These are phyloP conservation scores for Pachycephus smyrnensis DNA, from an alignment of 2,888 invertebrate genomes.

Conservation along the genomic window DNA sequence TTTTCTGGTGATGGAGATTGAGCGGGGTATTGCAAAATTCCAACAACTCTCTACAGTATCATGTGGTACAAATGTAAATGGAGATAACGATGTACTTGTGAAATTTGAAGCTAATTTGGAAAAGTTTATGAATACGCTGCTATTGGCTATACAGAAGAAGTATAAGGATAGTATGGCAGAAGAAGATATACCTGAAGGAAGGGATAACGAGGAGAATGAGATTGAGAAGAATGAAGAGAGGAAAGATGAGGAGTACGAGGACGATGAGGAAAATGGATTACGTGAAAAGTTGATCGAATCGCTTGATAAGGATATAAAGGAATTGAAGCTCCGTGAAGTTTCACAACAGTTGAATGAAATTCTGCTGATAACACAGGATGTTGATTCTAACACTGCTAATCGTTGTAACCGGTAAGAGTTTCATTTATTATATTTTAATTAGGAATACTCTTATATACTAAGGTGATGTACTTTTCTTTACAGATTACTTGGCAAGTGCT, in stretches of 20 bases:
- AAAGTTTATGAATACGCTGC: slow-evolving; percentile 68
- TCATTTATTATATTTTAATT: slow-evolving; percentile 2
- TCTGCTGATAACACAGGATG: slow-evolving; percentile 66
- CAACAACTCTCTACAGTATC: slow-evolving; percentile 55
- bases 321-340: slow-evolving; percentile 70
- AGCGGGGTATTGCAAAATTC: slow-evolving; percentile 29
- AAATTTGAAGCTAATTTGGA: slow-evolving; percentile 59
- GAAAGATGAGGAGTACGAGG: slow-evolving; percentile 63
- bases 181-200: slow-evolving; percentile 57
- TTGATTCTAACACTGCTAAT: slow-evolving; percentile 53
- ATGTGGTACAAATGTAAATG: slow-evolving; percentile 54
- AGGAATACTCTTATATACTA: slow-evolving; percentile 3
- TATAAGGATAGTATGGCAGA: slow-evolving; percentile 69
- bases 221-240: slow-evolving; percentile 64
- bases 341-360: slow-evolving; percentile 52
- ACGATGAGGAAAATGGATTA: slow-evolving; percentile 75
- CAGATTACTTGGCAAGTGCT: slow-evolving; percentile 67
- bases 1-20: slow-evolving; percentile 39
- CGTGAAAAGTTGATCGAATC: slow-evolving; percentile 75
- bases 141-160: slow-evolving; percentile 72
- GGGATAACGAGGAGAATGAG: slow-evolving; percentile 50
- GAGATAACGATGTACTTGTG: slow-evolving; percentile 56
- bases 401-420: slow-evolving; percentile 30
- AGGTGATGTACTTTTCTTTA: slow-evolving; percentile 34
- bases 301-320: slow-evolving; percentile 72